Evolutionary conservation across 2,888 invertebrate species (phyloP).

Genomic region (Latrodectus hesperus): DNA sequence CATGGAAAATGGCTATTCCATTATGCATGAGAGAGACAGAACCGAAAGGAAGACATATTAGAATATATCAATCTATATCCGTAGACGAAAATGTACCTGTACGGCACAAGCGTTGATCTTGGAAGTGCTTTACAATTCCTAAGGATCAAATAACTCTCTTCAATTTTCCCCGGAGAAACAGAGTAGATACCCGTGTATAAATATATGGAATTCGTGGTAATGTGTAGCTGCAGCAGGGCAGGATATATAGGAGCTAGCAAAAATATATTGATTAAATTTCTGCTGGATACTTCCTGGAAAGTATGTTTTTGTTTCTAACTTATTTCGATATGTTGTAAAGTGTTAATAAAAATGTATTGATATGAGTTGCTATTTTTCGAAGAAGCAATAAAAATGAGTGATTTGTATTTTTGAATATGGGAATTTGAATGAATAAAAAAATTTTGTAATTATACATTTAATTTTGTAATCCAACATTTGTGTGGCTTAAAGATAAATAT

Average conservation of each 20-base stretch:
- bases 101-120: constrained; percentile 62
- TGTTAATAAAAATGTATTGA: too few relatives aligned
- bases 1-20: constrained; percentile 63
- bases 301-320: too few relatives aligned
- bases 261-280: constrained; percentile 49
- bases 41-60: constrained; percentile 64
- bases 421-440: too few relatives aligned
- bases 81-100: constrained; percentile 68
- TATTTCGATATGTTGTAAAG: too few relatives aligned
- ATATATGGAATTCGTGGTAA: constrained; percentile 57
- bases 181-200: constrained; percentile 50
- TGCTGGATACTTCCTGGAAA: too few relatives aligned
- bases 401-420: too few relatives aligned
- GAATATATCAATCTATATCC: constrained; percentile 68
- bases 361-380: too few relatives aligned
- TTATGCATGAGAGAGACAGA: constrained; percentile 67
- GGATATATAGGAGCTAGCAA: neutral
- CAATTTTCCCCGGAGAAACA: constrained; percentile 44
- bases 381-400: too few relatives aligned
- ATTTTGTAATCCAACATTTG: too few relatives aligned
- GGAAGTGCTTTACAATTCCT: constrained; percentile 69
- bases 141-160: constrained; percentile 63
- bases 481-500: too few relatives aligned
- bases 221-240: constrained; percentile 18
- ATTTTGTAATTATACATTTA: too few relatives aligned